These are phyloP conservation scores for Acrocephalus kingi DNA, from an alignment of 2,113 vertebrate species.

Conservation along the genomic window DNA sequence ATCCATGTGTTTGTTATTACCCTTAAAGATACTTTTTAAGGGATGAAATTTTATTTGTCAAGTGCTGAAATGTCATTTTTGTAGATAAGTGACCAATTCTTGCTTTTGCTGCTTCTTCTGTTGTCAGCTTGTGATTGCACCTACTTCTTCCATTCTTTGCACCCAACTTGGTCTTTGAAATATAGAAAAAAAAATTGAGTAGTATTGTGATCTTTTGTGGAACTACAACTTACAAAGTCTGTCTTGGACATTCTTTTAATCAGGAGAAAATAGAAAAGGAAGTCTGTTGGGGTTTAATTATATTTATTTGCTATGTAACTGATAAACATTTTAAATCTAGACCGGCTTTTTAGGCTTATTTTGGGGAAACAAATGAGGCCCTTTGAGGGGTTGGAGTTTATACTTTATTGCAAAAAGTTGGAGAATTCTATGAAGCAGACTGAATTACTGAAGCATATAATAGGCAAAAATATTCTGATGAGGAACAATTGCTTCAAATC, in stretches of 20 bases:
- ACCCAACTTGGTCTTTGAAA: neutral
- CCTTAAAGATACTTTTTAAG: neutral
- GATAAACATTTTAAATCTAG: neutral
- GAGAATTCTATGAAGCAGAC: neutral
- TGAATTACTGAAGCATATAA: conserved; percentile 7
- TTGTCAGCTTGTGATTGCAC: neutral
- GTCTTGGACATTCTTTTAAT: neutral
- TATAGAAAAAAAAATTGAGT: neutral
- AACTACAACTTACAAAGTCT: neutral
- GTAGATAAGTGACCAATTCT: neutral
- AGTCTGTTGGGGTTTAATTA: neutral
- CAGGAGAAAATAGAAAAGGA: neutral
- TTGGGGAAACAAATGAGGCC: neutral
- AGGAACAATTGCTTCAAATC: neutral
- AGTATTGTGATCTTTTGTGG: neutral
- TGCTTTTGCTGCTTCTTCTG: neutral
- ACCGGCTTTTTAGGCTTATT: neutral
- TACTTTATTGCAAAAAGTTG: neutral
- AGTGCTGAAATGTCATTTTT: neutral
- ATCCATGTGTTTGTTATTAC: neutral
- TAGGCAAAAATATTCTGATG: neutral
- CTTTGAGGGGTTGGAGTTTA: neutral
- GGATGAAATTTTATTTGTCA: neutral
- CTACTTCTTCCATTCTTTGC: neutral
- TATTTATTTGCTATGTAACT: neutral